Conservation (phyloP, 2,888 invertebrate species). For the Labia minor region DNA sequence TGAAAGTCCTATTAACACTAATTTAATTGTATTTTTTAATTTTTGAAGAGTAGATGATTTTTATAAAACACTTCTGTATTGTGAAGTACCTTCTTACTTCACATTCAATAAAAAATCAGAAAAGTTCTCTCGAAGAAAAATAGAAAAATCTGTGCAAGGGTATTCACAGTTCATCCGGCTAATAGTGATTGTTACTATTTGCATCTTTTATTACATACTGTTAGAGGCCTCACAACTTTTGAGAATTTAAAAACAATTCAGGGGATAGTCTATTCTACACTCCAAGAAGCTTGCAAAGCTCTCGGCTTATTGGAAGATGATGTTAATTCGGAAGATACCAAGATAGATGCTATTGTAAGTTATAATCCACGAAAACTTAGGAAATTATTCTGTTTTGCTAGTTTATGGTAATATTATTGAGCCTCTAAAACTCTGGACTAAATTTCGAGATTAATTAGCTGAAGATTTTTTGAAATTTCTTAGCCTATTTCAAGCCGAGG, state of each 20-base stretch:
- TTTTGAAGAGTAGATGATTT: too few species aligned
- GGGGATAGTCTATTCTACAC: conserved; percentile 21
- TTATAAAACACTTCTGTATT: conserved; percentile 32
- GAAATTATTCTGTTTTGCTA: too few species aligned
- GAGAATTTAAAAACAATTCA: conserved; percentile 23
- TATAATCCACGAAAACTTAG: too few species aligned
- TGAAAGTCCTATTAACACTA: too few species aligned
- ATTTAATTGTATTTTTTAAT: too few species aligned
- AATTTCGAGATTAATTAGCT: not conserved
- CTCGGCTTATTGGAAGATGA: conserved; percentile 26
- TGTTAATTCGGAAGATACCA: conserved; percentile 27
- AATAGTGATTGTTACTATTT: conserved; percentile 33
- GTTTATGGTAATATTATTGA: too few species aligned
- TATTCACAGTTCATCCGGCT: conserved; percentile 33
- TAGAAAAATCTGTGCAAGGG: conserved; percentile 27
- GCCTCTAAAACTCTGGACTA: not conserved
- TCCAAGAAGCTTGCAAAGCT: conserved; percentile 23
- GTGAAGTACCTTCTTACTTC: conserved; percentile 32
- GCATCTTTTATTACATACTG: conserved; percentile 30
- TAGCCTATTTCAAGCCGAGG: too few species aligned
- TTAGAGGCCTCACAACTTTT: conserved; percentile 28
- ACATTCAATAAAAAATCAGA: conserved; percentile 32
- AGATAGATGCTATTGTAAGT: conserved; percentile 25
- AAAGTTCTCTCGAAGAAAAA: conserved; percentile 30
- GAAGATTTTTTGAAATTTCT: not conserved